phyloP scores from a whole-genome alignment of 1,140 invertebrate genomes.

The Drosophila asahinai region DNA sequence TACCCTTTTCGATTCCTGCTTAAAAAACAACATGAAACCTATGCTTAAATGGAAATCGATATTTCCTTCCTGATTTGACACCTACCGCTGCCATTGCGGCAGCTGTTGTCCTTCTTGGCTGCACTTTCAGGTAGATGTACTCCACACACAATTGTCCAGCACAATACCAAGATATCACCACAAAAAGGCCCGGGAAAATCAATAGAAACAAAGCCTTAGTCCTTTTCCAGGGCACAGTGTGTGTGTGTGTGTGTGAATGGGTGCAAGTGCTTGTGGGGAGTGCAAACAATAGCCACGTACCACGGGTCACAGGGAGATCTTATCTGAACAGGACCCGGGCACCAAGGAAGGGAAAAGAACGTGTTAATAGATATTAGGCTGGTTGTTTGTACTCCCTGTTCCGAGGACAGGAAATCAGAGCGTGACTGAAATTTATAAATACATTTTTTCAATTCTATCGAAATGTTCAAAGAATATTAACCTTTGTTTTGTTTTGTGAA shows the following conservation, averaged over 20 bases:
- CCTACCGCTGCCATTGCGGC: slow-evolving; percentile 22
- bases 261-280: slow-evolving; percentile 39
- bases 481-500: slow-evolving; percentile 40
- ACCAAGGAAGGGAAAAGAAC: slow-evolving; percentile 36
- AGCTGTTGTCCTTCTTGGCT: slow-evolving; percentile 25
- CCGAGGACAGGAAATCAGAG: slow-evolving; percentile 68
- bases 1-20: not conserved
- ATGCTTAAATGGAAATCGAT: slow-evolving; percentile 39
- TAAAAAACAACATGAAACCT: not conserved
- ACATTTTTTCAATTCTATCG: slow-evolving; percentile 19
- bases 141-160: slow-evolving; percentile 16
- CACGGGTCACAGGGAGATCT: slow-evolving; percentile 45
- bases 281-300: slow-evolving; percentile 67
- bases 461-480: slow-evolving; percentile 29
- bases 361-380: slow-evolving; percentile 76
- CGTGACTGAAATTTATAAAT: slow-evolving; percentile 72
- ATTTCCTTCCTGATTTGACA: slow-evolving; percentile 50
- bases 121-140: slow-evolving; percentile 45
- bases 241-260: slow-evolving; percentile 4
- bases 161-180: slow-evolving; percentile 8
- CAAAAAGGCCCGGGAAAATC: slow-evolving; percentile 56
- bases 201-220: slow-evolving; percentile 71
- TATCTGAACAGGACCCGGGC: slow-evolving; percentile 45
- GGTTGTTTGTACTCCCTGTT: slow-evolving; percentile 38
- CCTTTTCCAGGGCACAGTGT: slow-evolving; percentile 28